These are phyloP conservation scores for Indri indri DNA, from an alignment of 2,113 vertebrate genomes.

Conservation along the genomic window DNA sequence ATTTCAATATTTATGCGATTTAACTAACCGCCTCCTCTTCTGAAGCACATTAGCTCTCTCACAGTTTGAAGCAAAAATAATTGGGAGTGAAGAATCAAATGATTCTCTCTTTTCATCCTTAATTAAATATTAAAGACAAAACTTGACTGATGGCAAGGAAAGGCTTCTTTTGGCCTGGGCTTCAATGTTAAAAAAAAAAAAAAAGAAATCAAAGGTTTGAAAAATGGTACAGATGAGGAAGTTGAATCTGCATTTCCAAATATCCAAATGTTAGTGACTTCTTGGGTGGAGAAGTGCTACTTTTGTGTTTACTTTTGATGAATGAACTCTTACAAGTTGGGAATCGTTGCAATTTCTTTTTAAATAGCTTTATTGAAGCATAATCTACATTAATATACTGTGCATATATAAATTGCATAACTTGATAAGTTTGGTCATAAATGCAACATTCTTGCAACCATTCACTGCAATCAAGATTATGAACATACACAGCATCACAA, in stretches of 20 bases:
- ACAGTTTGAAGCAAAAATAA: constrained; percentile 56
- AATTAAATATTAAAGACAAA: constrained; percentile 73
- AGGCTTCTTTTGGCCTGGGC: background rate
- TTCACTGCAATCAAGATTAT: background rate
- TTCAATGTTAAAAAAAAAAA: background rate
- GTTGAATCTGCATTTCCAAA: constrained; percentile 32
- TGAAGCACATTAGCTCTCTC: constrained; percentile 49
- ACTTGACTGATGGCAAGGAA: background rate
- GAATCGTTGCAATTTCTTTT: background rate
- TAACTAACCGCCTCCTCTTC: constrained; percentile 33
- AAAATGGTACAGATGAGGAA: constrained; percentile 26
- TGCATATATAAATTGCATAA: background rate
- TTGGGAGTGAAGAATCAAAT: constrained; percentile 27
- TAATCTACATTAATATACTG: background rate
- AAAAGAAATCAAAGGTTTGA: constrained; percentile 27
- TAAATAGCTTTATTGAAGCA: background rate
- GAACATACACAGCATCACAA: background rate
- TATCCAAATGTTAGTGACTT: background rate
- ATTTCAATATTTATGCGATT: constrained; percentile 62
- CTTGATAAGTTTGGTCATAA: background rate
- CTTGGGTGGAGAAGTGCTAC: background rate
- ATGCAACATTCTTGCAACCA: background rate
- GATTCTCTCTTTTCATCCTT: constrained; percentile 54
- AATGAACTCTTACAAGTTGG: background rate
- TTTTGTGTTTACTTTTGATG: constrained; percentile 7